phyloP scores from a whole-genome alignment of 2,888 invertebrate species.

The Idaea straminata region DNA sequence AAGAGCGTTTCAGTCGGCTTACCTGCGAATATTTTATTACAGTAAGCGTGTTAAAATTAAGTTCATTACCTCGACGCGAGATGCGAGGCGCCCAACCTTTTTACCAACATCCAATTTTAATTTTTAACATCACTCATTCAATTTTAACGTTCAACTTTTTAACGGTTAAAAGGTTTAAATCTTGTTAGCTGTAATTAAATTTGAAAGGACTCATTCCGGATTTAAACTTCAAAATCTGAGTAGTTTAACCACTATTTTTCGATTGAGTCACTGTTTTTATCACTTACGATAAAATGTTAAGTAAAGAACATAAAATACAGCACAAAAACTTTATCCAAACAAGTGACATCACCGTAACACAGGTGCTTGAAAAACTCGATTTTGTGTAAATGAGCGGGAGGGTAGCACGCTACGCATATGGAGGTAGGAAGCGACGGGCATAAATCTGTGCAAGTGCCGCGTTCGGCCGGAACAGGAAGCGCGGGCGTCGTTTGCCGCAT shows the following conservation, averaged over 20 bases:
- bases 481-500: slow-evolving; percentile 78
- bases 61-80: slow-evolving; percentile 44
- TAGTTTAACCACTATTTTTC: too few species aligned
- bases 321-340: slow-evolving; percentile 29
- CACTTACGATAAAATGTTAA: slow-evolving; percentile 21
- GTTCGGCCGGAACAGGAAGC: slow-evolving; percentile 77
- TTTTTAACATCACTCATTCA: slow-evolving; percentile 30
- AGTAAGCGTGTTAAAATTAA: slow-evolving; percentile 53
- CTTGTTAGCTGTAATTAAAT: slow-evolving; percentile 14
- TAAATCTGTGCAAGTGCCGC: slow-evolving; percentile 76
- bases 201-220: slow-evolving; percentile 2
- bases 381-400: slow-evolving; percentile 75
- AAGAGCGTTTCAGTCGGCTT: slow-evolving; percentile 24
- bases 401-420: slow-evolving; percentile 67
- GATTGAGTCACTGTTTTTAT: neutral
- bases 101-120: slow-evolving; percentile 47
- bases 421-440: slow-evolving; percentile 75
- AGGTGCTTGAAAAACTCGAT: slow-evolving; percentile 76
- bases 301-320: slow-evolving; percentile 49
- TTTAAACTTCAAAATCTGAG: too few species aligned
- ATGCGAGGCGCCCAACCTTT: slow-evolving; percentile 37
- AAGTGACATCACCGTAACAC: slow-evolving; percentile 46
- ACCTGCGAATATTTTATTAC: slow-evolving; percentile 57
- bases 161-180: slow-evolving; percentile 17
- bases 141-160: slow-evolving; percentile 26